phyloP scores from a whole-genome alignment of 2,113 vertebrate species.

The Brienomyrus brachyistius region DNA sequence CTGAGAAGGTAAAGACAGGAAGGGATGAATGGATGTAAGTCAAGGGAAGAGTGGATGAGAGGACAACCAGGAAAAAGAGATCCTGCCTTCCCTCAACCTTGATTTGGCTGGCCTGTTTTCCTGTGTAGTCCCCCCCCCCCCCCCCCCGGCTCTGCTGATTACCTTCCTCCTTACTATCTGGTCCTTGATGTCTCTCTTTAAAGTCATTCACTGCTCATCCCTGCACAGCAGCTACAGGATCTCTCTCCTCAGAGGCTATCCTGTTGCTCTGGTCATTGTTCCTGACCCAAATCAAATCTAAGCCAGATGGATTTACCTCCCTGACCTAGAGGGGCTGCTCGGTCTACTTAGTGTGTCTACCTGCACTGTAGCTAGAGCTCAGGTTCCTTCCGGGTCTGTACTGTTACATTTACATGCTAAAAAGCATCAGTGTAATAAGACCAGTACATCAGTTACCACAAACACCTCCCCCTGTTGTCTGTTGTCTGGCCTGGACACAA shows the following conservation, averaged over 20 bases:
- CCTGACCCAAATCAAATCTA: neutral
- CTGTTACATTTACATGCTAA: neutral
- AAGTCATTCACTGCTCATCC: neutral
- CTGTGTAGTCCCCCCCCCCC: neutral
- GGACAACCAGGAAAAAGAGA: neutral
- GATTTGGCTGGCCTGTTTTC: neutral
- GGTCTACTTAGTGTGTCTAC: neutral
- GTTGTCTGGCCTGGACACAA: neutral
- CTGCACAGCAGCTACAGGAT: neutral
- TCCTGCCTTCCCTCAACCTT: neutral
- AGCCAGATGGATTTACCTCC: neutral
- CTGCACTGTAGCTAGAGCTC: neutral
- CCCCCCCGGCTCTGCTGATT: neutral
- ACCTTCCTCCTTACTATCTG: neutral
- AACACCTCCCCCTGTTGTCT: neutral
- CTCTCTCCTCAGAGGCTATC: neutral
- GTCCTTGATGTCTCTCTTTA: neutral
- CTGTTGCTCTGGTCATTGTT: neutral
- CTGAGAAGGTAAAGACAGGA: conserved; percentile 74
- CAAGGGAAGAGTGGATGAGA: neutral
- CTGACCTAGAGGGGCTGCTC: neutral
- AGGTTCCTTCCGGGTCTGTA: neutral
- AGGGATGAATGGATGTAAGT: neutral
- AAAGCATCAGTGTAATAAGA: neutral
- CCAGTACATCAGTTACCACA: neutral